phyloP scores from a whole-genome alignment of 2,797 vertebrate genomes.

The Rallus crepitans region DNA sequence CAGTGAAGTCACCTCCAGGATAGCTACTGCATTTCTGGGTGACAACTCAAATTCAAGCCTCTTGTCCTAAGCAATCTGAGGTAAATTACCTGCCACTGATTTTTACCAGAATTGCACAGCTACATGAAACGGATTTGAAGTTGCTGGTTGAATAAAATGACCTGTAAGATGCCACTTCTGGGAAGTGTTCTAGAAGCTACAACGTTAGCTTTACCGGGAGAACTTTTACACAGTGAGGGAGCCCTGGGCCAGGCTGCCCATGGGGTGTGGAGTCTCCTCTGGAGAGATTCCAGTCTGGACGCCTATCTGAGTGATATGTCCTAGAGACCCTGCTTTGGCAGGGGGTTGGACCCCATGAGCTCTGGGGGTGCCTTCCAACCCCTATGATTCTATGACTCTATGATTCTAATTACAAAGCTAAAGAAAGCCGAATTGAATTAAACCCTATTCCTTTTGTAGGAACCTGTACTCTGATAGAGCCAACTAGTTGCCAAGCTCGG shows the following conservation, averaged over 20 bases:
- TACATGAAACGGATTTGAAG: background rate
- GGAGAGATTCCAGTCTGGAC: too few species aligned
- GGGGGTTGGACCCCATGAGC: too few species aligned
- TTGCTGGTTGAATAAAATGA: background rate
- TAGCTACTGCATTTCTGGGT: background rate
- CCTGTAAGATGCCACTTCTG: accelerated
- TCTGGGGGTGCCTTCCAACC: too few species aligned
- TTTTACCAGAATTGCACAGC: background rate
- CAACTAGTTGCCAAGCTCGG: background rate
- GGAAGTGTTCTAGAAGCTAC: too few species aligned
- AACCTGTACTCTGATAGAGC: background rate
- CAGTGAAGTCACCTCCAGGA: background rate
- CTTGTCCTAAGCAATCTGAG: background rate
- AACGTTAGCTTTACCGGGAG: background rate
- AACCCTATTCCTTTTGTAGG: background rate
- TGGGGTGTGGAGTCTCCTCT: too few species aligned
- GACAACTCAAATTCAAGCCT: background rate
- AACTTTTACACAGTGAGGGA: too few species aligned
- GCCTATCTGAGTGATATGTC: too few species aligned
- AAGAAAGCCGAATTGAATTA: background rate
- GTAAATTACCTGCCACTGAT: background rate
- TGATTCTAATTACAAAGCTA: background rate
- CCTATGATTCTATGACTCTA: too few species aligned
- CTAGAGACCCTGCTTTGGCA: too few species aligned
- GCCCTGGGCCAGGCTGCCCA: too few species aligned